These are phyloP conservation scores for Leptopilina boulardi DNA, from an alignment of 1,140 invertebrate species.

Conservation along the genomic window DNA sequence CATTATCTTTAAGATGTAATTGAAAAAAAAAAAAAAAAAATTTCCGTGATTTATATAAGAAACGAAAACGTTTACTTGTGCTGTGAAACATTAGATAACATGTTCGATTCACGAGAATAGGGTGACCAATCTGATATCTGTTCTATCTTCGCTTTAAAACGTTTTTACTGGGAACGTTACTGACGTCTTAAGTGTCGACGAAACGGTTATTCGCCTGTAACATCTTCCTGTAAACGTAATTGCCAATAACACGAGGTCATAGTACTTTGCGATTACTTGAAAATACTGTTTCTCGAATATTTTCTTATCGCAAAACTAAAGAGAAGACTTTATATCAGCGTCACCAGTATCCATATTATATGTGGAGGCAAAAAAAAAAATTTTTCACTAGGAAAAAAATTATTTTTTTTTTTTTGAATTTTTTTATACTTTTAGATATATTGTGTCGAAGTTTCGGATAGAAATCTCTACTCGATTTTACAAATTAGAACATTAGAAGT, in stretches of 20 bases:
- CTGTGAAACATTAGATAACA: background rate
- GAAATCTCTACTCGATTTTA: no score
- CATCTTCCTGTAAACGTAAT: slow-evolving; percentile 47
- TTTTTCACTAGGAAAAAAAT: no score
- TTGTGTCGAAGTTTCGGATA: no score
- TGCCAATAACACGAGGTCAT: slow-evolving; percentile 49
- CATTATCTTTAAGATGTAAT: no score
- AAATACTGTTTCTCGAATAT: background rate
- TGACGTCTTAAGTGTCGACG: slow-evolving; percentile 48
- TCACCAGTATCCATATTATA: no score
- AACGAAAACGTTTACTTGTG: background rate
- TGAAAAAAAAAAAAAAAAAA: background rate
- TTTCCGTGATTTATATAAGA: background rate
- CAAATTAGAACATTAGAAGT: no score
- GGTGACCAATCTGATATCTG: slow-evolving; percentile 5
- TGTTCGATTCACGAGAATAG: background rate
- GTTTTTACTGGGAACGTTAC: slow-evolving; percentile 53
- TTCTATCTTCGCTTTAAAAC: slow-evolving; percentile 39
- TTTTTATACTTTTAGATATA: no score
- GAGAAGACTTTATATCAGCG: background rate
- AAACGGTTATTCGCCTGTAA: slow-evolving; percentile 53
- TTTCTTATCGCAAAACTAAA: background rate
- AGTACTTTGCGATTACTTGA: background rate
- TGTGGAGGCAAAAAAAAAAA: no score
- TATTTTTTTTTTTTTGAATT: no score